phyloP scores from a whole-genome alignment of 2,888 invertebrate genomes.

The Cryptocephalus primarius region DNA sequence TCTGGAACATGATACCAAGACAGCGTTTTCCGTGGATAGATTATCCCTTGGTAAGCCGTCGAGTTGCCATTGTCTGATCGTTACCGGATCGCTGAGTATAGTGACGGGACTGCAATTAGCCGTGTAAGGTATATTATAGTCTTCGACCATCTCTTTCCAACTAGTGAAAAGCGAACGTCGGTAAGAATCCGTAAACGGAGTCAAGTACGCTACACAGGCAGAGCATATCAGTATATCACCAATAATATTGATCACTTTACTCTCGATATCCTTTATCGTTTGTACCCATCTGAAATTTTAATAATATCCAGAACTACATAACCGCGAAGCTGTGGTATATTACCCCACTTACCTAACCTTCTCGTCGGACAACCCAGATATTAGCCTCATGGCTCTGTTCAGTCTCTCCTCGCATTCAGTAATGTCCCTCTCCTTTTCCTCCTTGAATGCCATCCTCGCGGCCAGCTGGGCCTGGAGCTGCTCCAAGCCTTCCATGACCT shows the following conservation, averaged over 20 bases:
- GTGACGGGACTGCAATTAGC: constrained; percentile 53
- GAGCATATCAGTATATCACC: constrained; percentile 61
- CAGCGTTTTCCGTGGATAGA: constrained; percentile 81
- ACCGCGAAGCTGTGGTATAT: neutral
- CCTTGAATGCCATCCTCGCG: constrained; percentile 60
- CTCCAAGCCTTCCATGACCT: constrained; percentile 66
- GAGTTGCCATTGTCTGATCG: constrained; percentile 72
- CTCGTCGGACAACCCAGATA: constrained; percentile 25
- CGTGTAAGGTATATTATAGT: constrained; percentile 52
- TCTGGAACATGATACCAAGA: constrained; percentile 69
- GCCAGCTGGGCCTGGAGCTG: constrained; percentile 58
- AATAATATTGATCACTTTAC: constrained; percentile 46
- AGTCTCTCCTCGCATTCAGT: constrained; percentile 67
- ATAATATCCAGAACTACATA: neutral
- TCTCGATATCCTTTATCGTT: constrained; percentile 50
- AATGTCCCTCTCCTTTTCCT: constrained; percentile 62
- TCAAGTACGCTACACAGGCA: constrained; percentile 71
- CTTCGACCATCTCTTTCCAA: constrained; percentile 45
- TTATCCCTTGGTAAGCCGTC: constrained; percentile 76
- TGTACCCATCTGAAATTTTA: constrained; percentile 52
- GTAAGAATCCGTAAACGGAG: constrained; percentile 62
- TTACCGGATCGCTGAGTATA: constrained; percentile 60
- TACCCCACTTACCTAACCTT: constrained; percentile 10
- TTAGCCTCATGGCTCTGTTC: constrained; percentile 60
- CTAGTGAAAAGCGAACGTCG: constrained; percentile 43